Conservation (phyloP, 2,797 vertebrate genomes). For the Nothura maculosa region DNA sequence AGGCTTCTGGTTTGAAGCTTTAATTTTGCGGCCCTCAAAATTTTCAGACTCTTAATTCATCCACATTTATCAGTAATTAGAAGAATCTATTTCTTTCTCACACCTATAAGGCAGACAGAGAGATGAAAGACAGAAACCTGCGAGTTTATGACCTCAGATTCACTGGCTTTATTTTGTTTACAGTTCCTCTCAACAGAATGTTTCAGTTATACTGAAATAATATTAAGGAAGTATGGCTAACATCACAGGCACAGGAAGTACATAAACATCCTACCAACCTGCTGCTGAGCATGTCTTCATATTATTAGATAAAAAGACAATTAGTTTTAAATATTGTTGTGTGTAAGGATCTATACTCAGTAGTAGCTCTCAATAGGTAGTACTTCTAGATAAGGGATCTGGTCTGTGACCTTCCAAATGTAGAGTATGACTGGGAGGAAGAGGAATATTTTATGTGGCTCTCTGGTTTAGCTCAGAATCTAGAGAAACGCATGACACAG, state of each 20-base stretch:
- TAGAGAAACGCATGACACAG: background rate
- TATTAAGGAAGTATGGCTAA: background rate
- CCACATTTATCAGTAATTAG: background rate
- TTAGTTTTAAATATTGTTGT: background rate
- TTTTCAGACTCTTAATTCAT: background rate
- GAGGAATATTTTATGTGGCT: background rate
- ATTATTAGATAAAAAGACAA: background rate
- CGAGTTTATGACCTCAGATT: background rate
- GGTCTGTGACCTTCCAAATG: background rate
- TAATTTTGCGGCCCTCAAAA: background rate
- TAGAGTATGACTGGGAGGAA: accelerated
- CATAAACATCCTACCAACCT: background rate
- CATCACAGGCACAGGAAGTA: background rate
- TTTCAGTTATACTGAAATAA: background rate
- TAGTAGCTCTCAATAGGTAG: background rate
- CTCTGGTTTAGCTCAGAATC: background rate
- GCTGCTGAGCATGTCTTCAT: background rate
- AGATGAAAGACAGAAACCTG: background rate
- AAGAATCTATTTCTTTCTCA: background rate
- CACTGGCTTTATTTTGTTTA: background rate
- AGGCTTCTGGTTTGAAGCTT: background rate
- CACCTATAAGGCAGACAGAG: background rate
- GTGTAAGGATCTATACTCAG: background rate
- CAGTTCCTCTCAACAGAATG: background rate
- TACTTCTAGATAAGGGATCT: background rate